Conservation (phyloP, 2,888 invertebrate species). For the Dolichopus griseipennis region DNA sequence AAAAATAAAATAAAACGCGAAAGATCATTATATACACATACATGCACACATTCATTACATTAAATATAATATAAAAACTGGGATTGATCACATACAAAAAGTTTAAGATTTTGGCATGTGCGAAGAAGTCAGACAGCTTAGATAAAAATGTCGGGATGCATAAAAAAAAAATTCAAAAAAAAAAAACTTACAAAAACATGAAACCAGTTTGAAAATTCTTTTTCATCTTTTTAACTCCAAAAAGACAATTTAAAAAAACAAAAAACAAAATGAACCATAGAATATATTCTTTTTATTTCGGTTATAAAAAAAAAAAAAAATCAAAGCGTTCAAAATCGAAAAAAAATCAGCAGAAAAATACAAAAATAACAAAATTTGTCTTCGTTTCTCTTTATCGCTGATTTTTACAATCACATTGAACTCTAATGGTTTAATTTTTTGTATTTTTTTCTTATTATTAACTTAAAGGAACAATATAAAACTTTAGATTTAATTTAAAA, state of each 20-base stretch:
- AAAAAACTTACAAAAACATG: not conserved
- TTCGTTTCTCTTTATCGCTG: not conserved
- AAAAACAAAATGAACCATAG: not conserved
- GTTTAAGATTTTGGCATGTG: not conserved
- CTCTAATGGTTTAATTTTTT: not conserved
- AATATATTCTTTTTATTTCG: not conserved
- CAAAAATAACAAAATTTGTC: not conserved
- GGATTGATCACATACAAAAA: not conserved
- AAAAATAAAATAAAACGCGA: not conserved
- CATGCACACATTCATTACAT: too few species aligned
- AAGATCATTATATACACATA: too few species aligned
- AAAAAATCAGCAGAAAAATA: not conserved
- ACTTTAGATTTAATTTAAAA: too few species aligned
- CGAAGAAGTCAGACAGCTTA: slow-evolving; percentile 3
- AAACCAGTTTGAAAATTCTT: slow-evolving; percentile 1
- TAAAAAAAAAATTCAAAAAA: too few species aligned
- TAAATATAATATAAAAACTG: not conserved
- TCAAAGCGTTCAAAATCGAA: not conserved
- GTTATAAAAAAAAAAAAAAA: not conserved
- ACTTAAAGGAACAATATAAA: too few species aligned
- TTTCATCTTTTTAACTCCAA: not conserved
- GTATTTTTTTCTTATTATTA: too few species aligned
- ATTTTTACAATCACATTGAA: not conserved
- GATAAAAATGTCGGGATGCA: not conserved
- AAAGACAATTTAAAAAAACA: not conserved